Conservation (phyloP, 2,797 vertebrate species). For the Varecia variegata region DNA sequence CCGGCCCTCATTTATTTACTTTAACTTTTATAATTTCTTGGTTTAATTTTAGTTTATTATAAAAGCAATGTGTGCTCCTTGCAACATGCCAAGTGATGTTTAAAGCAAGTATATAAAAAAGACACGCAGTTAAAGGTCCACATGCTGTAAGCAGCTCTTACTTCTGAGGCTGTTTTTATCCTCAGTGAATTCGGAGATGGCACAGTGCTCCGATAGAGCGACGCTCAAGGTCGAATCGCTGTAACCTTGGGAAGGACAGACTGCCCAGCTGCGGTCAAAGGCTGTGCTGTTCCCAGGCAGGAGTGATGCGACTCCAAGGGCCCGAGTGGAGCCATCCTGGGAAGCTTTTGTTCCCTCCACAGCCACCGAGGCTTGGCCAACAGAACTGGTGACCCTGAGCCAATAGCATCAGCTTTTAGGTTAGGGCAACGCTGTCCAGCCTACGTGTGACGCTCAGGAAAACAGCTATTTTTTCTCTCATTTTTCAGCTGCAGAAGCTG, state of each 20-base stretch:
- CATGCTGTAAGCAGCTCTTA: background rate
- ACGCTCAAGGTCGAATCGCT: too few species aligned
- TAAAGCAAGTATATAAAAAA: background rate
- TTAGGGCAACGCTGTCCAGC: fast-evolving
- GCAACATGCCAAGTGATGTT: background rate
- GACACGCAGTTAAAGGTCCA: fast-evolving
- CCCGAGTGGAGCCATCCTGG: background rate
- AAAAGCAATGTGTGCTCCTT: background rate
- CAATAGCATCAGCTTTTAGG: background rate
- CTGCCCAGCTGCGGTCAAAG: fast-evolving
- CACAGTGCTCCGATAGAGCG: fast-evolving
- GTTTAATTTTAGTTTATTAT: background rate
- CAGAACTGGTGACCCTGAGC: background rate
- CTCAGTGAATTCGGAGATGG: background rate
- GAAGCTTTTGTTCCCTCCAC: background rate
- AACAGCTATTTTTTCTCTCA: fast-evolving
- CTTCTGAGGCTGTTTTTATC: background rate
- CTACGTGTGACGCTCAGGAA: background rate
- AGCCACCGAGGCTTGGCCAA: background rate
- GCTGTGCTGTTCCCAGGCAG: fast-evolving
- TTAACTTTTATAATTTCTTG: background rate
- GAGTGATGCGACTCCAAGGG: fast-evolving
- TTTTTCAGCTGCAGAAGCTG: background rate
- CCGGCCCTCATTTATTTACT: background rate
- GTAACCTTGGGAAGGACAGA: background rate